Evolutionary conservation across 2,888 invertebrate genomes (phyloP).

Genomic region (Dioctria rufipes): DNA sequence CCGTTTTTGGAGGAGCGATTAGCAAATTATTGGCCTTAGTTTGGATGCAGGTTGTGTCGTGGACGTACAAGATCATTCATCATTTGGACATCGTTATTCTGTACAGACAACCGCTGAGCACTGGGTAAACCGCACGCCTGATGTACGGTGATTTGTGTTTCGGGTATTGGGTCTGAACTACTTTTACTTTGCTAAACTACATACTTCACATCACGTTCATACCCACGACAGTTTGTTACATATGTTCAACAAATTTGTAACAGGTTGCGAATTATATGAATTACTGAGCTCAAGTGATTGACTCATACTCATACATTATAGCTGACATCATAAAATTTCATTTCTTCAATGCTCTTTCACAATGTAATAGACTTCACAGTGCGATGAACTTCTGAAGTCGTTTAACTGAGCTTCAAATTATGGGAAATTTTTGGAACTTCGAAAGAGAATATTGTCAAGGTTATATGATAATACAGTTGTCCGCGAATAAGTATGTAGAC

Average conservation of each 20-base stretch:
- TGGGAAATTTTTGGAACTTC: constrained; percentile 9
- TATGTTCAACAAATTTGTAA: constrained; percentile 19
- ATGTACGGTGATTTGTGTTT: constrained; percentile 13
- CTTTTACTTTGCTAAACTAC: constrained; percentile 20
- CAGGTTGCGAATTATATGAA: not conserved
- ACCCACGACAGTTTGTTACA: not conserved
- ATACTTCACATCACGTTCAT: not conserved
- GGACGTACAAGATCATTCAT: constrained; percentile 28
- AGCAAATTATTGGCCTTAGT: constrained; percentile 21
- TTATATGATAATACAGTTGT: constrained; percentile 8
- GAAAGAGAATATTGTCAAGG: constrained; percentile 30
- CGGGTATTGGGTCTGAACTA: constrained; percentile 28
- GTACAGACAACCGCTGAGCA: not conserved
- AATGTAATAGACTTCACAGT: no score
- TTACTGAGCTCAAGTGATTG: not conserved
- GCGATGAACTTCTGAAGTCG: no score
- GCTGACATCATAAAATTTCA: constrained; percentile 19
- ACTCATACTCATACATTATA: not conserved
- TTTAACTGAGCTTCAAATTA: not conserved
- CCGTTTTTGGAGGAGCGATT: constrained; percentile 27
- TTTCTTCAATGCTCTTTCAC: no score
- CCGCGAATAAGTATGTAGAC: not conserved
- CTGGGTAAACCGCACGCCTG: constrained; percentile 6
- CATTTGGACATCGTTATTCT: constrained; percentile 44
- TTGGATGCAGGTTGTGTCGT: constrained; percentile 18